These are phyloP conservation scores for Garra rufa DNA, from an alignment of 2,113 vertebrate genomes.

Conservation along the genomic window DNA sequence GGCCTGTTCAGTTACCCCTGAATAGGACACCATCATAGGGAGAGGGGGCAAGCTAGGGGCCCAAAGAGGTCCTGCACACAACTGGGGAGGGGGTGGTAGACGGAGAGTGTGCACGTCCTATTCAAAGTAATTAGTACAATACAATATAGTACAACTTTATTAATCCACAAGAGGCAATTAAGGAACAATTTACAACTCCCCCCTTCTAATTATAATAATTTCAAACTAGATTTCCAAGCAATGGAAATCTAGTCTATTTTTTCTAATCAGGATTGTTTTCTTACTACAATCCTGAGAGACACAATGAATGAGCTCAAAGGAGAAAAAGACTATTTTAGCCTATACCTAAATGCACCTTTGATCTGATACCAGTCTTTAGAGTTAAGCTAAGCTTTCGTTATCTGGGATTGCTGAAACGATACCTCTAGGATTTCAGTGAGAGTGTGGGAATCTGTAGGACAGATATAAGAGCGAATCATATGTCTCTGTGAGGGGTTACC, in stretches of 20 bases:
- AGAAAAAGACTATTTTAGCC: not conserved
- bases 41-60: not conserved
- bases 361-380: slow-evolving; percentile 33
- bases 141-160: slow-evolving; percentile 8
- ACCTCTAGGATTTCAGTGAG: not conserved
- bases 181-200: not conserved
- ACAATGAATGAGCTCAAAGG: too few relatives aligned
- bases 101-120: not conserved
- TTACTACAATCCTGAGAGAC: too few relatives aligned
- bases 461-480: not conserved
- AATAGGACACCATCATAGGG: slow-evolving; percentile 52
- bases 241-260: too few relatives aligned
- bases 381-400: slow-evolving; percentile 24
- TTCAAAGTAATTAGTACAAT: not conserved
- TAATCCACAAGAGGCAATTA: not conserved
- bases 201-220: too few relatives aligned
- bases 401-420: slow-evolving; percentile 26
- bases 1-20: slow-evolving; percentile 63
- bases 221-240: too few relatives aligned
- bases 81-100: not conserved
- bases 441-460: not conserved
- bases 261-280: too few relatives aligned
- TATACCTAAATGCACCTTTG: not conserved
- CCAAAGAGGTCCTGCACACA: slow-evolving; percentile 24
- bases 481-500: not conserved